Evolutionary conservation across 2,797 vertebrate genomes (phyloP), one percentile per base, ranked within the genome.

Genomic region (Potorous gilbertii): DNA sequence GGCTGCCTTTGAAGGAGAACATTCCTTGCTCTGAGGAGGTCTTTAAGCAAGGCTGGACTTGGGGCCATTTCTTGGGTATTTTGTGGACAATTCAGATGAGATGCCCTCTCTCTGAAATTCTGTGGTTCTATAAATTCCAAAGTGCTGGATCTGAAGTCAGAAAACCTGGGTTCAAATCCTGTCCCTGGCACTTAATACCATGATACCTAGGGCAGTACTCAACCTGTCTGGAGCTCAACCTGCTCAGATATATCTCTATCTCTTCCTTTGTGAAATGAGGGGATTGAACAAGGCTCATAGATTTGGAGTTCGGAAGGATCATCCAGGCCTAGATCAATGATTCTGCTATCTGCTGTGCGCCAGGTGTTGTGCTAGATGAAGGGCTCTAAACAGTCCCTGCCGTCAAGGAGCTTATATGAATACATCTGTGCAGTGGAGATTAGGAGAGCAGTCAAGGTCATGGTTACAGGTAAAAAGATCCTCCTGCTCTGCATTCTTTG

Each of bases 401-500:
- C n/a, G 0, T 50, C 89, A 55, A 0, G 55, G n/a, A 93, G n/a
- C 55, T 91, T 92, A 11, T 66, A 31, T 8, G 1, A 94, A 55
- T 87, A 90, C 16, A 10, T 95, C 74, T 94, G 24, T 93, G 87
- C 34, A 34, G 94, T 28, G 90, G 55, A 46, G 50, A 55, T 54
- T 21, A 92, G 94, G 52, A 90, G 54, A 94, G 52, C 92, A 16
- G 52, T 8, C 16, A 87, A 95, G 57, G 93, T 91, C 12, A 93
- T 46, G 91, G 4, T 89, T 55, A 16, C n/a, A 52, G 29, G 81
- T 3, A 1, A 50, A 24, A 3, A 46, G 11, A 97, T 50, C n/a
- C 21, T 95, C 87, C 56, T 90, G 91, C 54, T 95, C 95, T 91
- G 40, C 14, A 62, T 91, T 95, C 91, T 94, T 62, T 94, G 89